Base-by-base conservation (phyloP, 2,113 vertebrate genomes). In the Sisor rabdophorus region DNA sequence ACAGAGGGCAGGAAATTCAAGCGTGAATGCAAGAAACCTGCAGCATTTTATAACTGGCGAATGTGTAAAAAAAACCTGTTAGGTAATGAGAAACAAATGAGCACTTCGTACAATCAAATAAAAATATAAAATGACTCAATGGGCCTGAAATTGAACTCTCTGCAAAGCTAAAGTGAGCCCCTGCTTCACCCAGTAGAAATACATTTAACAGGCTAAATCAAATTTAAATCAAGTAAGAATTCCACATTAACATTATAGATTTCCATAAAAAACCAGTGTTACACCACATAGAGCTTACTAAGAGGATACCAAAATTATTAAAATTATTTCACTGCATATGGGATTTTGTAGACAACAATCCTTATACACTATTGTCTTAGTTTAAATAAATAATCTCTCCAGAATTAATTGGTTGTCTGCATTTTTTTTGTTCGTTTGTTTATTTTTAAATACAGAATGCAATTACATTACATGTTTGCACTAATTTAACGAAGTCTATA, bases 241-340 rank as follows among this genome's bases (percentile, higher is more conserved):
- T 30, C 11, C 24, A 68, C 32, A 17, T 15, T 30, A 17, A 30
- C 52, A 56, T 6, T 20, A 44, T 47, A 36, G 24, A 3, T 50
- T 74, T 20, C 52, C n/a, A 63, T 12, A 50, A 47, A 24, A 52
- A 24, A 44, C n/a, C 48, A 56, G 3, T 75, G 4, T 22, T 52
- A 55, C 8, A 61, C 71, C 3, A 40, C 40, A 65, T 59, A 73
- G 75, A 79, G 72, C 75, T 52, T 80, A 82, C 69, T 50, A 53
- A 53, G 15, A 72, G 32, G 3, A 56, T 4, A 28, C 52, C 30
- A 24, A 40, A 40, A 32, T 55, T 20, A 56, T 19, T 2, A 24
- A 13, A 63, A 74, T 12, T 63, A 22, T 16, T 63, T 74, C 36
- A 32, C 19, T 63, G 58, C 11, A 48, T 11, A 47, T 20, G 20